Evolutionary conservation across 1,140 invertebrate species (phyloP).

Genomic region (Drosophila littoralis): DNA sequence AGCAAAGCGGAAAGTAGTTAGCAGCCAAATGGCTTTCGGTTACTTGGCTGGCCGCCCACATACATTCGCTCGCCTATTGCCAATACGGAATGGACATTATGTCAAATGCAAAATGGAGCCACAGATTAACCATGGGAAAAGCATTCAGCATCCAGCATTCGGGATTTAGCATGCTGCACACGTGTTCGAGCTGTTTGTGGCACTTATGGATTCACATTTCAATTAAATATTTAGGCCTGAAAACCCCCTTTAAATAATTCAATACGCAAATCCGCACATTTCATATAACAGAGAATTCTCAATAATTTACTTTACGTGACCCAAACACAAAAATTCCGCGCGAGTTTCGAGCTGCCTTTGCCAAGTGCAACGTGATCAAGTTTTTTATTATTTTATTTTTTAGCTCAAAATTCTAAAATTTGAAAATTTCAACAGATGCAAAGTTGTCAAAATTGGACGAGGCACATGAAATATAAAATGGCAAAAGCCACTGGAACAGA

Average conservation of each 20-base stretch:
- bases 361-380: not conserved
- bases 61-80: slow-evolving; percentile 5
- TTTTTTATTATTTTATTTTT: slow-evolving; percentile 11
- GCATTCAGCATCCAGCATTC: not conserved
- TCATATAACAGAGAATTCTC: slow-evolving; percentile 57
- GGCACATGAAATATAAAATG: slow-evolving; percentile 42
- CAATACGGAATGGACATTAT: slow-evolving; percentile 27
- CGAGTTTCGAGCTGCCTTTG: slow-evolving; percentile 7
- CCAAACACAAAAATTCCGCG: slow-evolving; percentile 40
- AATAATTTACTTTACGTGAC: slow-evolving; percentile 65
- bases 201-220: slow-evolving; percentile 25
- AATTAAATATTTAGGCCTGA: slow-evolving; percentile 69
- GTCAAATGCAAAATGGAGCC: slow-evolving; percentile 54
- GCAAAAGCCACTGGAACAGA: not conserved
- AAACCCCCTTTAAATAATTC: slow-evolving; percentile 66
- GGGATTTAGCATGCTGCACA: slow-evolving; percentile 29
- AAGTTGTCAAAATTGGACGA: slow-evolving; percentile 45
- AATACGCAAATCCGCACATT: slow-evolving; percentile 54
- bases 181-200: slow-evolving; percentile 18
- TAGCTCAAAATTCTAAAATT: slow-evolving; percentile 39
- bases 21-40: slow-evolving; percentile 59
- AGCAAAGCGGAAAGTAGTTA: slow-evolving; percentile 51
- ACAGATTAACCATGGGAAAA: slow-evolving; percentile 50
- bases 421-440: slow-evolving; percentile 43
- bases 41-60: slow-evolving; percentile 33